phyloP scores from a whole-genome alignment of 1,140 invertebrate genomes.

The Bursaphelenchus mucronatus region DNA sequence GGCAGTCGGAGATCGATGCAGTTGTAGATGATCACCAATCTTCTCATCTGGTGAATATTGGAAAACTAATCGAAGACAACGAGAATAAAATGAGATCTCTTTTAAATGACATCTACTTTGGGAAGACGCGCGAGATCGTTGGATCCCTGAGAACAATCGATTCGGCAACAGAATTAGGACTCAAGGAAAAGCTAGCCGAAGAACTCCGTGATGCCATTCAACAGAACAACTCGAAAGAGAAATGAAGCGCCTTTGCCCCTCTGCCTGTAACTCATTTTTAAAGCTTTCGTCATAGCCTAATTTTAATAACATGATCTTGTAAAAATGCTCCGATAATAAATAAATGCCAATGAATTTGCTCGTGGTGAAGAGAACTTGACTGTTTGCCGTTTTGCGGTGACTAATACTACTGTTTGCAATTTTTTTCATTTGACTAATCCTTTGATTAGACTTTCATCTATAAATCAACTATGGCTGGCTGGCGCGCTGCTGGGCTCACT shows the following conservation, averaged over 20 bases:
- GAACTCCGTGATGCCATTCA: constrained; percentile 12
- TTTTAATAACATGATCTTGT: too few relatives aligned
- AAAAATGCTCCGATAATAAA: too few relatives aligned
- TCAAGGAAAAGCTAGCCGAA: constrained; percentile 15
- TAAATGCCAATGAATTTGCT: too few relatives aligned
- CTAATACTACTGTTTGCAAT: neutral
- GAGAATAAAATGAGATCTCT: constrained; percentile 98
- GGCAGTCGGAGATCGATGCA: constrained; percentile 88
- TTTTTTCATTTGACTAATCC: neutral
- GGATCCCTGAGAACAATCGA: constrained; percentile 75
- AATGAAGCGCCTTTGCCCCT: neutral
- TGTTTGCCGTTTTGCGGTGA: neutral
- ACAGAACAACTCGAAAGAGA: constrained; percentile 16
- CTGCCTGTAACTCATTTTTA: too few relatives aligned
- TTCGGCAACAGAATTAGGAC: constrained; percentile 27
- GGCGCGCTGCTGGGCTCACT: constrained; percentile 43
- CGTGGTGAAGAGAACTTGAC: too few relatives aligned
- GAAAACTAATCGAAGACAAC: constrained; percentile 78
- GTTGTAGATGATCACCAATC: constrained; percentile 74
- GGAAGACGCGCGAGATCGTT: constrained; percentile 97
- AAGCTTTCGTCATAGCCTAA: too few relatives aligned
- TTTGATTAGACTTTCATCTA: neutral
- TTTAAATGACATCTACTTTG: constrained; percentile 97
- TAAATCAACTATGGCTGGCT: constrained; percentile 14
- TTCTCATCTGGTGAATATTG: constrained; percentile 97